A percentile compares a stretch with the other conserved stretches of the same genome.
Evolutionary conservation across 2,113 vertebrate species (phyloP).

Genomic region (Passer montanus): DNA sequence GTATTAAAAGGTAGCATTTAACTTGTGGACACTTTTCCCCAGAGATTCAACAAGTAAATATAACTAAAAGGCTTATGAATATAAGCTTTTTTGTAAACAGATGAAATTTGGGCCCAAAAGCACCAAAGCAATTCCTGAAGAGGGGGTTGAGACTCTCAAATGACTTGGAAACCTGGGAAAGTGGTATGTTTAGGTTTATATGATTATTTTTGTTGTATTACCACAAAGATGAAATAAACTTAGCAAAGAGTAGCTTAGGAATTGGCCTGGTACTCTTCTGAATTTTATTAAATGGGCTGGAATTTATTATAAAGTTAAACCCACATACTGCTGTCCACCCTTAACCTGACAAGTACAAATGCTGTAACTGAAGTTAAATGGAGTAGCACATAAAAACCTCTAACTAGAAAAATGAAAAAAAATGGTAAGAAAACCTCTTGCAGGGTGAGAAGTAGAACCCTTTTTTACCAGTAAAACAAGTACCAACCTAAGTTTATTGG

Average conservation of each 20-base stretch:
- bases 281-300: not conserved
- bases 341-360: not conserved
- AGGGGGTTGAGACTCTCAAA: not conserved
- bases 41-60: not conserved
- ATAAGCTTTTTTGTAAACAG: not conserved
- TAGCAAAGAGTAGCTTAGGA: not conserved
- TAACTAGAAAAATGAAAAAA: not conserved
- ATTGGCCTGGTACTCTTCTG: not conserved
- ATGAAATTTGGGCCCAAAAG: not conserved
- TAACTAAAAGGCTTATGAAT: not conserved
- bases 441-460: slow-evolving; percentile 21
- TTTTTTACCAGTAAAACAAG: slow-evolving; percentile 51
- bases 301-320: not conserved
- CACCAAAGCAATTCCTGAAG: not conserved
- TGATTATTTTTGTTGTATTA: not conserved
- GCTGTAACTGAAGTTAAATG: not conserved
- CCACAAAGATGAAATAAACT: not conserved
- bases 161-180: not conserved
- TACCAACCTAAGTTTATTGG: slow-evolving; percentile 51
- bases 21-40: not conserved
- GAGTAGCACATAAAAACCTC: not conserved
- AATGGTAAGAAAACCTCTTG: not conserved
- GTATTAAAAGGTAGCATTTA: not conserved
- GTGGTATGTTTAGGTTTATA: not conserved
- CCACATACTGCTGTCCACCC: not conserved